A percentile compares a stretch with the other conserved stretches of the same genome.
Evolutionary conservation across 2,797 vertebrate genomes (phyloP).

Genomic region (Acrocephalus scirpaceus): DNA sequence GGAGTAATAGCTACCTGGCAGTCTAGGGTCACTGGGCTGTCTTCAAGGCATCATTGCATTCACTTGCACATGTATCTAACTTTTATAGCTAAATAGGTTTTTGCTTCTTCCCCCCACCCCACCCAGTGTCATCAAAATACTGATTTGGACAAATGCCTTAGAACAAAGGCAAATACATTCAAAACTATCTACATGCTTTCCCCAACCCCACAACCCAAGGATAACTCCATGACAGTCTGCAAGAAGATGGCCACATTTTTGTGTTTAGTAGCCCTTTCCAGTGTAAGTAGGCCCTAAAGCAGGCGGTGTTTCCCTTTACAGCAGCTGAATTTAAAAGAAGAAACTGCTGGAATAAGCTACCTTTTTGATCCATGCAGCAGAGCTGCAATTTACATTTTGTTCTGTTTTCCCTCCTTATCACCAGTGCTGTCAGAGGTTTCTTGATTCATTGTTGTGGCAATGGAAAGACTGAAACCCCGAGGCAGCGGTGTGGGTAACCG

Average conservation of each 20-base stretch:
- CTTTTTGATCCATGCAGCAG: background rate
- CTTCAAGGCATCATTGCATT: background rate
- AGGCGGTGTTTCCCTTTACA: background rate
- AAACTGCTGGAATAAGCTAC: background rate
- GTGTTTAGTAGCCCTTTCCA: background rate
- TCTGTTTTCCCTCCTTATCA: constrained; percentile 27
- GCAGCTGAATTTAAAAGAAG: background rate
- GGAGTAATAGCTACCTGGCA: background rate
- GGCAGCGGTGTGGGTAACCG: background rate
- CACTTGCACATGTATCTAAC: background rate
- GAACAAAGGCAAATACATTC: background rate
- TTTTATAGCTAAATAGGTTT: background rate
- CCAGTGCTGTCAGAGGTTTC: background rate
- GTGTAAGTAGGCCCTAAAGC: background rate
- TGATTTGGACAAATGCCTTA: background rate
- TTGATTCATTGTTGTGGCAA: background rate
- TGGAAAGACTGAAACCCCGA: background rate
- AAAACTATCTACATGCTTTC: background rate
- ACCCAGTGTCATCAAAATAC: background rate
- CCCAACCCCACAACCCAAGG: background rate
- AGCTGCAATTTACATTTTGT: background rate
- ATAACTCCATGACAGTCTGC: background rate
- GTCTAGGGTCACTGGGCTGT: background rate
- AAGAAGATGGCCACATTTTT: background rate
- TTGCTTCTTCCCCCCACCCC: accelerated